Evolutionary conservation across 2,888 invertebrate species (phyloP).

Genomic region (Pyrgus malvae): DNA sequence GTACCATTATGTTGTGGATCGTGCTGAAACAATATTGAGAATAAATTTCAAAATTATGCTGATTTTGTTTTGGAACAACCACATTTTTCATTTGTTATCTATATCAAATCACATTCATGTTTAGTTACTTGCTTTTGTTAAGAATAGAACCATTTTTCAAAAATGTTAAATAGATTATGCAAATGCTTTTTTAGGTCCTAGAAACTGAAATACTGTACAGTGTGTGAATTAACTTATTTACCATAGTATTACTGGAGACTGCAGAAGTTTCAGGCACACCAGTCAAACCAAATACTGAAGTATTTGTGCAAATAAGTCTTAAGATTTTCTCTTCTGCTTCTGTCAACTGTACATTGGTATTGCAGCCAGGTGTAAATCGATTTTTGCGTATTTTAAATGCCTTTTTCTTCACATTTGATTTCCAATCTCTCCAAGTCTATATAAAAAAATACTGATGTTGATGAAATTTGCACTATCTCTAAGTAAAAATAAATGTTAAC

Average conservation of each 20-base stretch:
- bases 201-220: no score
- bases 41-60: no score
- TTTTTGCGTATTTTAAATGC: conserved; percentile 61
- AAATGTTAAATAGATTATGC: no score
- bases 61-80: no score
- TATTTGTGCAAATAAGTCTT: conserved; percentile 56
- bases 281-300: conserved; percentile 54
- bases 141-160: no score
- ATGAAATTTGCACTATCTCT: no score
- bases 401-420: conserved; percentile 64
- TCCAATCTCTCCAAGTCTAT: conserved; percentile 67
- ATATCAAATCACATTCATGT: no score
- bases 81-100: no score
- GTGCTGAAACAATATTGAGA: conserved; percentile 37
- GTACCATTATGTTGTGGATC: conserved; percentile 41
- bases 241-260: conserved; percentile 43
- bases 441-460: conserved; percentile 15
- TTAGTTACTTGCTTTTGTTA: no score
- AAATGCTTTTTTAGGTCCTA: neutral
- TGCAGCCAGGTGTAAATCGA: conserved; percentile 55
- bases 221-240: no score
- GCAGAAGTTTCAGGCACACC: conserved; percentile 58
- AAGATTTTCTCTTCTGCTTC: conserved; percentile 59
- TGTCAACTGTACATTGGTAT: conserved; percentile 51
- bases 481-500: no score